Evolutionary conservation across 2,888 invertebrate species (phyloP), one percentile per base, ranked within the genome.

Genomic region (Campoplex nolae): DNA sequence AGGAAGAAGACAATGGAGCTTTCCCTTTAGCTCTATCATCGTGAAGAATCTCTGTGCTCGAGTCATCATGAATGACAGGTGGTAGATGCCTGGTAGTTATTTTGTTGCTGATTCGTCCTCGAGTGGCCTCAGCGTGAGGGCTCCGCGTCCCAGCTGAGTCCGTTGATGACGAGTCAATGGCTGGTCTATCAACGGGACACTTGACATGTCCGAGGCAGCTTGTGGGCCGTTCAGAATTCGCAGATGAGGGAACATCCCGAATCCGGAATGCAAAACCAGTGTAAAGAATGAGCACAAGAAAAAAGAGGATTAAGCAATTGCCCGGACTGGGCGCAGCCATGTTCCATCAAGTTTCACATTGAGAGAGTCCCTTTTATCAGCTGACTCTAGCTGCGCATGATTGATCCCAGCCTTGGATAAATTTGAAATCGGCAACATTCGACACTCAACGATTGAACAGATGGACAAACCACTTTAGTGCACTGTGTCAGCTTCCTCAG

Each of bases 261-360:
- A 94, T 90, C 35, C 91, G 91, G 86, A 94, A 94, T 16, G 91
- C 94, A 83, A 89, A 91, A 67, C 92, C 88, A 32, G 90, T 89
- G 82, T 91, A 93, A 35, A 93, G 73, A 2, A 93, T 74, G 28
- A 93, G 62, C 32, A 92, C 81, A 23, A 93, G 87, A 70, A 90
- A 89, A 77, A 91, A 48, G 35, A 92, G 82, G 45, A 91, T 89
- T 84, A 90, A 81, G 88, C 71, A 90, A 90, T 92, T 93, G 91
- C 92, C 93, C 92, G 90, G 79, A 87, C 90, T 88, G 92, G 93
- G 92, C 92, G 90, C 82, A 88, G 93, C 93, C 93, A 93, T 93
- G 87, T 90, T 91, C 90, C 84, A 84, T 83, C 70, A 80, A 77
- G 85, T 88, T 91, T 93, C 90, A 91, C 93, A 92, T 93, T 90